Evolutionary conservation across 2,797 vertebrate species (phyloP).

Genomic region (Halcyon chelicuti): DNA sequence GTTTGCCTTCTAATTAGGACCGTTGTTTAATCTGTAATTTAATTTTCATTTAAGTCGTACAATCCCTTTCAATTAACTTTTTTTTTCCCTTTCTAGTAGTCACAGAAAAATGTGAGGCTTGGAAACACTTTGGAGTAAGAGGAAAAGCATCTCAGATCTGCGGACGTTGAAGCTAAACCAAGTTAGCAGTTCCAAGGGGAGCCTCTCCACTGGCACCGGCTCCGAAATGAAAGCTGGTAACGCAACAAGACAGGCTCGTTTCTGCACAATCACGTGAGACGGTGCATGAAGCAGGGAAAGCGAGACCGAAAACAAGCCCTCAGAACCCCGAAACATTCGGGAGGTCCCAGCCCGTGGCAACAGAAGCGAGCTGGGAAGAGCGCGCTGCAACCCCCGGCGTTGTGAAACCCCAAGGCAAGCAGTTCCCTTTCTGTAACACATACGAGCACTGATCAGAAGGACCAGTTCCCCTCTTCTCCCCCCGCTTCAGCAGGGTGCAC

Average conservation of each 20-base stretch:
- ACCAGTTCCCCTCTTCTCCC: neutral
- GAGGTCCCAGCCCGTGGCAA: neutral
- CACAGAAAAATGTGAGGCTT: accelerated
- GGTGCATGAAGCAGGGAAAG: accelerated
- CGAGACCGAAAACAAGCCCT: accelerated
- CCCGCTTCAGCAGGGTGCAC: neutral
- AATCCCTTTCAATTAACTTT: neutral
- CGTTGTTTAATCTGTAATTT: neutral
- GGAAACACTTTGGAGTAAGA: neutral
- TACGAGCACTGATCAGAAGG: neutral
- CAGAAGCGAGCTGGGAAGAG: neutral
- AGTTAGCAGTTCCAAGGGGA: neutral
- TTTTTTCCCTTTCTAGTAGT: neutral
- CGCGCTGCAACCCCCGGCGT: accelerated
- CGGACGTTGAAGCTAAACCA: neutral
- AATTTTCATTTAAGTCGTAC: neutral
- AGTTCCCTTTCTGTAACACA: neutral
- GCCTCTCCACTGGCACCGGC: neutral
- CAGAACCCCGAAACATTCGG: neutral
- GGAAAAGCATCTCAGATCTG: neutral
- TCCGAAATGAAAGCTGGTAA: neutral
- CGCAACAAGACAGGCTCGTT: neutral
- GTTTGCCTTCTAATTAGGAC: neutral
- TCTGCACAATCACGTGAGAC: accelerated
- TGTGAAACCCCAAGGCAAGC: slow-evolving; percentile 7